A percentile compares a stretch with the other conserved stretches of the same genome.
Evolutionary conservation across 2,888 invertebrate genomes (phyloP).

Genomic region (Eretmocerus hayati): DNA sequence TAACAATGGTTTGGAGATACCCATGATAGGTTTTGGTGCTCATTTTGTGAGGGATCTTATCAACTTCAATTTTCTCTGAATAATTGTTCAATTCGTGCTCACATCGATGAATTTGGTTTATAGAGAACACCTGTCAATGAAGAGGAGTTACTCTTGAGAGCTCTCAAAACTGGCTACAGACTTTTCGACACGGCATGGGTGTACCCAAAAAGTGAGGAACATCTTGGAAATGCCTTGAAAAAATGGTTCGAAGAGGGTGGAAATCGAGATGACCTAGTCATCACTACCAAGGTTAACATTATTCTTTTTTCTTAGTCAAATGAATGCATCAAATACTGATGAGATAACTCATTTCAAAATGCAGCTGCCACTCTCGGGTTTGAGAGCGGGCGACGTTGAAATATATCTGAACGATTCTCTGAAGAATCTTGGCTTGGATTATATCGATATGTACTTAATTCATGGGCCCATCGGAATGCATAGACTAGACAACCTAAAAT

Average conservation of each 20-base stretch:
- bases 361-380: conserved; percentile 63
- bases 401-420: conserved; percentile 60
- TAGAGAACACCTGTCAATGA: conserved; percentile 48
- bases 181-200: conserved; percentile 74
- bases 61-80: too few relatives aligned
- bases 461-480: conserved; percentile 67
- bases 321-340: too few relatives aligned
- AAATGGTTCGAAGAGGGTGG: conserved; percentile 60
- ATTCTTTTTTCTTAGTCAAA: too few relatives aligned
- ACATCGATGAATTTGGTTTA: too few relatives aligned
- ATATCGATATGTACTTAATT: conserved; percentile 71
- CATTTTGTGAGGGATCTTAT: too few relatives aligned
- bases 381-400: conserved; percentile 59
- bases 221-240: conserved; percentile 62
- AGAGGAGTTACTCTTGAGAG: conserved; percentile 56
- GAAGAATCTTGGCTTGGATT: conserved; percentile 56
- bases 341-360: too few relatives aligned
- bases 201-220: conserved; percentile 71
- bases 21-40: neutral
- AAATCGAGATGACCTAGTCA: conserved; percentile 64
- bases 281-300: conserved; percentile 74
- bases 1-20: neutral
- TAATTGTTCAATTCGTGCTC: too few relatives aligned
- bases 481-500: conserved; percentile 52
- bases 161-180: conserved; percentile 64